Percentiles rank a stretch among this genome's conserved stretches.
These are phyloP conservation scores for Adelges cooleyi DNA, from an alignment of 1,140 invertebrate species.

Conservation along the genomic window DNA sequence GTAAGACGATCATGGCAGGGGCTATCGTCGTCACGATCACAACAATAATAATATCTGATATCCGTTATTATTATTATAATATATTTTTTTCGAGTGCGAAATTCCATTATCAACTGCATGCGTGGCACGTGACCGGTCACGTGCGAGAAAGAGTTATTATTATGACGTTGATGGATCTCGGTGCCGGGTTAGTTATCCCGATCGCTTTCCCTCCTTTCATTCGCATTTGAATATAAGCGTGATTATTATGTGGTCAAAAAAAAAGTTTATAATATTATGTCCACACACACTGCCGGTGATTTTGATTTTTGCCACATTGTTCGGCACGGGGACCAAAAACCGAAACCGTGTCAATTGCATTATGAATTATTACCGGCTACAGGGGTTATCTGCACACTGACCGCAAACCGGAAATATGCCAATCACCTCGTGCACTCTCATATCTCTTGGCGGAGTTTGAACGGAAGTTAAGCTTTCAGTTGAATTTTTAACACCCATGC, in stretches of 20 bases:
- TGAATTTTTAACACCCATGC: too few species aligned
- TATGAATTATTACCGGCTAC: constrained; percentile 2
- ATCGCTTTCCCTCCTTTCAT: not conserved
- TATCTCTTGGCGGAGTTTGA: too few species aligned
- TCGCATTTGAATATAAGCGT: not conserved
- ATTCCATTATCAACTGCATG: constrained; percentile 20
- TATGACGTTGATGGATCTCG: constrained; percentile 21
- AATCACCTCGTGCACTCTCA: not conserved
- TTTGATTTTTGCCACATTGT: constrained; percentile 1
- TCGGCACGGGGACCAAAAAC: not conserved
- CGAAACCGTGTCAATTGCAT: not conserved
- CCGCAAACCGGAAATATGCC: constrained; percentile 2
- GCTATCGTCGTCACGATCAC: too few species aligned
- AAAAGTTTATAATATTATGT: not conserved
- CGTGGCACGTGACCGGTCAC: constrained; percentile 6
- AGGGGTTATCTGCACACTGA: not conserved
- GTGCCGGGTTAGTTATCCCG: not conserved
- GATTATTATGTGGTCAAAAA: not conserved
- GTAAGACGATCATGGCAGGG: too few species aligned
- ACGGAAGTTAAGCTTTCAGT: too few species aligned
- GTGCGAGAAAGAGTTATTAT: constrained; percentile 14
- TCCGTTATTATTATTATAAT: too few species aligned
- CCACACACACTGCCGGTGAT: too few species aligned
- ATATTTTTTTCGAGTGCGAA: not conserved
- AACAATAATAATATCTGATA: too few species aligned